These are phyloP conservation scores for Microcebus murinus DNA, from an alignment of 2,113 vertebrate genomes.

Conservation along the genomic window DNA sequence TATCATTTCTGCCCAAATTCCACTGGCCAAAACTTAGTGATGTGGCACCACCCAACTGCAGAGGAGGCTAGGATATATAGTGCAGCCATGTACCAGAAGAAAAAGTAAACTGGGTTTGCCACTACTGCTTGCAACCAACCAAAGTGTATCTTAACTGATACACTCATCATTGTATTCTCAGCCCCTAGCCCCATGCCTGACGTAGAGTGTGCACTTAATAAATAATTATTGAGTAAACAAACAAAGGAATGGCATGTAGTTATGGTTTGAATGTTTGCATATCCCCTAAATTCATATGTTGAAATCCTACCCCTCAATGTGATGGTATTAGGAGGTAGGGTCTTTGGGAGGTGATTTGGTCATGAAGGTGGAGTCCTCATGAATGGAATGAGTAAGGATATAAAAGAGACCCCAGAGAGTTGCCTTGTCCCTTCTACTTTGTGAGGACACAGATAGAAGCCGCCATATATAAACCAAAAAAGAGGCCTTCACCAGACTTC, in stretches of 20 bases:
- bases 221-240: neutral
- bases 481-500: neutral
- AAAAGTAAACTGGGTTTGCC: neutral
- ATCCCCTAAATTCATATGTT: neutral
- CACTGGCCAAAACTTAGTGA: neutral
- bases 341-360: neutral
- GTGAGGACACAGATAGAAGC: too few species aligned
- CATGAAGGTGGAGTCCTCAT: neutral
- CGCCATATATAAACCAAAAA: neutral
- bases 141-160: neutral
- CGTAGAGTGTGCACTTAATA: neutral
- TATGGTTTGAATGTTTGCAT: neutral
- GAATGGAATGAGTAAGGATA: neutral
- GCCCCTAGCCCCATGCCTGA: neutral
- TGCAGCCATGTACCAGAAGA: neutral
- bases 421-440: neutral
- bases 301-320: neutral
- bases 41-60: neutral
- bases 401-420: neutral
- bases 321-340: neutral
- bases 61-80: neutral
- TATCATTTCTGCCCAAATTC: neutral
- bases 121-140: neutral
- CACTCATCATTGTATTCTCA: neutral
- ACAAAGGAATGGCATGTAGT: neutral